Conservation (phyloP, 2,888 invertebrate genomes). For the Tetragonula carbonaria region DNA sequence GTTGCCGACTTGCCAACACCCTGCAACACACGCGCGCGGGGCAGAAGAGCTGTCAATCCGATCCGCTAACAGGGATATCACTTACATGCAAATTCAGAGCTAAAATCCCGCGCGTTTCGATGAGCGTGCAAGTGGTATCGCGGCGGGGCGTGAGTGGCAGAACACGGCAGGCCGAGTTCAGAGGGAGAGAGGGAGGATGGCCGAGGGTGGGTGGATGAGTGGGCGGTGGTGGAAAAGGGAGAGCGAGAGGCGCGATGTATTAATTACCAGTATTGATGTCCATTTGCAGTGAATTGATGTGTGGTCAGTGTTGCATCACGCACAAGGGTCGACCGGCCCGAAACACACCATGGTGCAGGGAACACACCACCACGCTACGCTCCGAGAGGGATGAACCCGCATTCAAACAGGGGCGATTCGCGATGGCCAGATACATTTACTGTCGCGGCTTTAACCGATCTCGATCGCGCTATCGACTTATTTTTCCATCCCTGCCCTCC, state of each 20-base stretch:
- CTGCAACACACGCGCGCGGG: slow-evolving; percentile 44
- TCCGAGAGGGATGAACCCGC: slow-evolving; percentile 77
- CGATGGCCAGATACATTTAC: slow-evolving; percentile 52
- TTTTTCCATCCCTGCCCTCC: background rate
- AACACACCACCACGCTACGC: slow-evolving; percentile 45
- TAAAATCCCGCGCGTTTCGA: slow-evolving; percentile 77
- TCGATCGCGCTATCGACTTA: slow-evolving; percentile 69
- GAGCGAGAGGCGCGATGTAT: slow-evolving; percentile 83
- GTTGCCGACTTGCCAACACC: slow-evolving; percentile 72
- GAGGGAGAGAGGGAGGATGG: too few relatives aligned
- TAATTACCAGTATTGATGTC: slow-evolving; percentile 84
- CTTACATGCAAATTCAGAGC: slow-evolving; percentile 81
- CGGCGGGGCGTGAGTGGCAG: slow-evolving; percentile 57
- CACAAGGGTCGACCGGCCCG: slow-evolving; percentile 81
- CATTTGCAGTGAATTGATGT: slow-evolving; percentile 84
- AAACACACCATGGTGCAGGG: slow-evolving; percentile 75
- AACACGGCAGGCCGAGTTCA: slow-evolving; percentile 5
- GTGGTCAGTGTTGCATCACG: slow-evolving; percentile 84
- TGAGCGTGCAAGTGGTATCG: slow-evolving; percentile 70
- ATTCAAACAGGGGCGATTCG: slow-evolving; percentile 70
- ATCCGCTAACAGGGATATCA: slow-evolving; percentile 79
- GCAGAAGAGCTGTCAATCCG: slow-evolving; percentile 79
- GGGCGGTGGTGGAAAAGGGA: slow-evolving; percentile 44
- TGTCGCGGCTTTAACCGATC: slow-evolving; percentile 63
- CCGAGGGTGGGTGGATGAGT: background rate